Conservation (phyloP, 2,888 invertebrate genomes). For the Argyresthia goedartella region DNA sequence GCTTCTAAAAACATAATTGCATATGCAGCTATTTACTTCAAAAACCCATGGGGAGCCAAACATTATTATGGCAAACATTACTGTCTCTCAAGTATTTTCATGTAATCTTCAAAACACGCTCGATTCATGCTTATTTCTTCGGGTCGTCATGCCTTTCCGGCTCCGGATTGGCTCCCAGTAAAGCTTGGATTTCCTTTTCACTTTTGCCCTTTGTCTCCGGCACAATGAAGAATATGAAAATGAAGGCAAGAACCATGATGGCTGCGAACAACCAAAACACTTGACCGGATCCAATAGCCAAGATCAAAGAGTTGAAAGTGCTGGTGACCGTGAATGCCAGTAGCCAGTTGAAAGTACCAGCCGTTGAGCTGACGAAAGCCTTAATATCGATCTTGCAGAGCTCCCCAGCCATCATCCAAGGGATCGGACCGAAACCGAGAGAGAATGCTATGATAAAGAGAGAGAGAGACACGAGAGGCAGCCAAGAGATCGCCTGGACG, state of each 20-base stretch:
- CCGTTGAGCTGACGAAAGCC: constrained; percentile 80
- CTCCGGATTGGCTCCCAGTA: constrained; percentile 48
- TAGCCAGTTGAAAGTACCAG: constrained; percentile 86
- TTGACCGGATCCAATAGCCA: constrained; percentile 68
- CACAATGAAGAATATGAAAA: constrained; percentile 77
- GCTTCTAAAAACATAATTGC: too few species aligned
- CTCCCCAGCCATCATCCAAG: constrained; percentile 88
- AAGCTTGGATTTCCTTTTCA: constrained; percentile 73
- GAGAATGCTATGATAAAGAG: constrained; percentile 86
- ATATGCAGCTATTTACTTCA: too few species aligned
- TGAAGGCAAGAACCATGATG: constrained; percentile 73
- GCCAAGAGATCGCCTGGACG: constrained; percentile 74
- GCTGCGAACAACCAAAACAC: constrained; percentile 83
- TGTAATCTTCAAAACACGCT: not conserved
- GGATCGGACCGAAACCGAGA: constrained; percentile 88
- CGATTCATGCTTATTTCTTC: constrained; percentile 7
- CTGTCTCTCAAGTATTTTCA: not conserved
- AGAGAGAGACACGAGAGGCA: constrained; percentile 81
- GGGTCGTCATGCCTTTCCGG: constrained; percentile 2
- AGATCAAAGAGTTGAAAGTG: constrained; percentile 73
- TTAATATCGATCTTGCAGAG: constrained; percentile 85
- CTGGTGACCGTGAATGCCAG: constrained; percentile 85
- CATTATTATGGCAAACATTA: not conserved
- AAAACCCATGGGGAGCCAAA: too few species aligned
- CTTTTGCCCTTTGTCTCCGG: constrained; percentile 80